These are phyloP conservation scores for Jacana jacana DNA, from an alignment of 2,113 vertebrate species.

Conservation along the genomic window DNA sequence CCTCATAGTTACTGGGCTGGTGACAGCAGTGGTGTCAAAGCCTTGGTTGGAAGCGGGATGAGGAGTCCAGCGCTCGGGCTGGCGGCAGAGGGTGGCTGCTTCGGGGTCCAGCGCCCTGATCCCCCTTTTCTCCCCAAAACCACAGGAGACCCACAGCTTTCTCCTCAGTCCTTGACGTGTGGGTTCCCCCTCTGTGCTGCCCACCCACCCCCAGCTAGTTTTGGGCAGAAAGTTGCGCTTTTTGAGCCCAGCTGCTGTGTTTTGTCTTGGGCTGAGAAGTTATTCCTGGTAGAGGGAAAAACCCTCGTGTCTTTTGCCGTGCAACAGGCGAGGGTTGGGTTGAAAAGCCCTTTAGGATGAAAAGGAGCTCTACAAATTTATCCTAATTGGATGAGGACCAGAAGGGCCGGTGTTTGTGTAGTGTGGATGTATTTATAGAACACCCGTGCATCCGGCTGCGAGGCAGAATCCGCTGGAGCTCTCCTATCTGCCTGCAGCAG, in stretches of 20 bases:
- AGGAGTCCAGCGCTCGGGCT: not conserved
- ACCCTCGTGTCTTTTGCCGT: accelerated
- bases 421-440: slow-evolving; percentile 14
- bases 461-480: not conserved
- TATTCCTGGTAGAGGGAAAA: not conserved
- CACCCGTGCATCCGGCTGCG: not conserved
- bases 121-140: not conserved
- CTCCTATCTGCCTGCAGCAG: not conserved
- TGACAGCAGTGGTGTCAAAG: not conserved
- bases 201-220: not conserved
- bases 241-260: not conserved
- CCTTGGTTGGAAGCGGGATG: accelerated
- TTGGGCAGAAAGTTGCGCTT: not conserved
- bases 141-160: not conserved
- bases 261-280: not conserved
- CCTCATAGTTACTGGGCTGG: slow-evolving; percentile 41
- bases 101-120: not conserved
- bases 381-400: not conserved
- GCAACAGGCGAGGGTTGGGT: not conserved
- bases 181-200: not conserved
- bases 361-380: not conserved
- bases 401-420: not conserved
- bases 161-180: not conserved
- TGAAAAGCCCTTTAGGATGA: slow-evolving; percentile 24
- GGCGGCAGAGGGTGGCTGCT: not conserved